phyloP scores from a whole-genome alignment of 2,113 vertebrate genomes.

The Seriola dumerili region DNA sequence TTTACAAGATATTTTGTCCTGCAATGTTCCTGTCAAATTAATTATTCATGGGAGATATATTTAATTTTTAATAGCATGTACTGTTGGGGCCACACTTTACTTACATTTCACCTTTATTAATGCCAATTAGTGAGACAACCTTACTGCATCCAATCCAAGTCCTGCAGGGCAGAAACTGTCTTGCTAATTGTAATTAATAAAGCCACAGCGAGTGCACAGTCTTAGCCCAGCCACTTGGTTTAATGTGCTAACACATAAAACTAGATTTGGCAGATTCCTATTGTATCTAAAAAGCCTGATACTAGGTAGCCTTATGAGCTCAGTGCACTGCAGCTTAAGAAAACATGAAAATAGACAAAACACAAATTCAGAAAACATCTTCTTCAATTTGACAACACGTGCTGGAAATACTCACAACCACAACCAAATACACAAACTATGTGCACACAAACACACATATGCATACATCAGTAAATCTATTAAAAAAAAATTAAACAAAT shows the following conservation, averaged over 20 bases:
- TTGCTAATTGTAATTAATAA: constrained; percentile 28
- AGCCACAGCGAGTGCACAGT: background rate
- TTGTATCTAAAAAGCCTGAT: background rate
- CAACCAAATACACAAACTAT: too few relatives aligned
- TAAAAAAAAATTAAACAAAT: too few relatives aligned
- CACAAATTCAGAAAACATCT: too few relatives aligned
- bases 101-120: constrained; percentile 3
- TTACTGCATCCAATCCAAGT: background rate
- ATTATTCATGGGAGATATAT: background rate
- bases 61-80: background rate
- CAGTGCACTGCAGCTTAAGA: too few relatives aligned
- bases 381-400: too few relatives aligned
- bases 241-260: constrained; percentile 3
- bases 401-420: too few relatives aligned
- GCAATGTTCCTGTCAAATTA: background rate
- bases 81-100: background rate
- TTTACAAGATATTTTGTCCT: constrained; percentile 13
- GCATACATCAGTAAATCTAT: background rate
- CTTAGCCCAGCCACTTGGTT: too few relatives aligned
- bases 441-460: background rate
- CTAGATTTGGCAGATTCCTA: background rate
- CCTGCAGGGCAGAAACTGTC: background rate
- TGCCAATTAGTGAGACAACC: constrained; percentile 5
- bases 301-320: too few relatives aligned
- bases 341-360: too few relatives aligned